Evolutionary conservation across 1,140 invertebrate species (phyloP), one percentile per base, ranked within the genome.

Genomic region (Drosophila pseudoananassae): DNA sequence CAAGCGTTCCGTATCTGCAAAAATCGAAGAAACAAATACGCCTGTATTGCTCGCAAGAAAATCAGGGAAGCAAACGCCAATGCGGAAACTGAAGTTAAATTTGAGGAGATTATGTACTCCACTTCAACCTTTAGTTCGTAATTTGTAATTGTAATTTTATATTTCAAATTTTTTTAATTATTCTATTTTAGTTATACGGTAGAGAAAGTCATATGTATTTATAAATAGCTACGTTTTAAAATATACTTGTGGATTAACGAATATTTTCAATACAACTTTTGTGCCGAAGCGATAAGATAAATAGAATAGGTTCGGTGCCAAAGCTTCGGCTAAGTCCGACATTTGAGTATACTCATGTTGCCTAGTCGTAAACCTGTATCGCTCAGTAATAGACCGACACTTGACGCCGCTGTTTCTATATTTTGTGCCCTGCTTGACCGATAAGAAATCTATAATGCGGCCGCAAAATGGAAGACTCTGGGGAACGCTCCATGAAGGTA

Each of bases 401-500:
- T 76, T 29, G 56, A n/a, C 29, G 31, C 12, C 12, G 38, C 12
- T 29, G 43, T 15, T 38, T 33, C 12, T 43, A 31, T 46, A 15
- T 55, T 3, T 15, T 6, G 14, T 27, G 5, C 25, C 33, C 25
- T 38, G 49, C n/a, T 40, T 69, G 63, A 68, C 31, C 25, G 59
- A 84, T 76, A 84, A 78, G 68, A 45, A 10, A n/a, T 27, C 1
- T 9, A 58, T 14, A 68, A 87, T 88, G 83, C 56, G 58, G 15
- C 31, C 17, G 4, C 29, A 88, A 20, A 73, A 76, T 36, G 83
- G 83, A 38, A 70, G 66, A 74, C 49, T 88, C 46, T 88, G 83
- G 83, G 61, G 63, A 33, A 71, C 54, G 9, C 53, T 88, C 51
- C 56, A 79, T 43, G 84, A 83, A 1, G 83, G 83, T 88, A 17